Base-by-base conservation (phyloP, 1,140 invertebrate genomes). In the Zophobas atratus region DNA sequence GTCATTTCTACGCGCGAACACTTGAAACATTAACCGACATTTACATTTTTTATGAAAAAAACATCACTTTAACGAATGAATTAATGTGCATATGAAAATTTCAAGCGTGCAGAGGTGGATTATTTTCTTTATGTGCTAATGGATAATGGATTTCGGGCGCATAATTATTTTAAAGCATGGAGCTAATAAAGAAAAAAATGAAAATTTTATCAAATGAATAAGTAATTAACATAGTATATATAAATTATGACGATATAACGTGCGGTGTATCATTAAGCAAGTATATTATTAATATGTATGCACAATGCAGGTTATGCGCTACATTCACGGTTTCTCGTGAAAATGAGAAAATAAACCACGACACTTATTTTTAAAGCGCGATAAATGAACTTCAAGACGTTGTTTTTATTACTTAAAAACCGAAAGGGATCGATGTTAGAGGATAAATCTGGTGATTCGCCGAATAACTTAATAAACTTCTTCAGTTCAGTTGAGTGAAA, bases 381-480 rank as follows among this genome's bases (percentile, higher is more conserved):
- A 20, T 20, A 20, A 20, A 20, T 20, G 20, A 20, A 20, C 20
- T 20, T 20, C 20, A 20, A 20, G 20, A 20, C 20, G 20, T 20
- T 36, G 39, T 67, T 43, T 20, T 41, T 8, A 32, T 67, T 67
- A 33, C 33, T 67, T 5, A 67, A 67, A 67, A 67, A 6, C 32
- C 34, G 38, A 46, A 39, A 60, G 34, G 46, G 43, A 67, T 43
- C 60, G n/a, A 67, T 67, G 43, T 8, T 60, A 36, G 56, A 67
- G 43, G 38, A 67, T 67, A 67, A 43, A 67, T 67, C 60, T 43
- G 60, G 36, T 38, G 36, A 63, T 63, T 63, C 57, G 8, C 57
- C 6, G 60, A 67, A 67, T 67, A 67, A 67, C 43, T 67, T 67
- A 41, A 67, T 67, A 67, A 41, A 67, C 60, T 43, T 67, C 60